These are phyloP conservation scores for Conger conger DNA, from an alignment of 2,113 vertebrate species.

Conservation along the genomic window DNA sequence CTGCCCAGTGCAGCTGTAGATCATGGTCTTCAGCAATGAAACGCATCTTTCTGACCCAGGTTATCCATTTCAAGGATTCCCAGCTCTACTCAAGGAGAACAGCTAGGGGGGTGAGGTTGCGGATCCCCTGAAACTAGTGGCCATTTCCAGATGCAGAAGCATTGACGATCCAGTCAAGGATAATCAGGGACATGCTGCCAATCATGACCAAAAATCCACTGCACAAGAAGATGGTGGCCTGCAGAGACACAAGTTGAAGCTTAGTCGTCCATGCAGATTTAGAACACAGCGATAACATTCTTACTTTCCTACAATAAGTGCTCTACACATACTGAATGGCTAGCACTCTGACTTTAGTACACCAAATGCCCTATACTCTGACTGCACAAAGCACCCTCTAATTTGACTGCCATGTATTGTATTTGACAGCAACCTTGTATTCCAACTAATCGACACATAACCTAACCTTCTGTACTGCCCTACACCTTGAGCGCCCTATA, in stretches of 20 bases:
- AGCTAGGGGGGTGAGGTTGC: neutral
- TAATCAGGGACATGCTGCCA: conserved; percentile 85
- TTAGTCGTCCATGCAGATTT: neutral
- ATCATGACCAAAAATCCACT: conserved; percentile 87
- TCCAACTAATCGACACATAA: too few relatives aligned
- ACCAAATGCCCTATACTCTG: neutral
- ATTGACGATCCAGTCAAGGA: conserved; percentile 84
- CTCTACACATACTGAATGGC: neutral
- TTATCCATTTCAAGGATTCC: neutral
- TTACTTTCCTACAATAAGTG: neutral
- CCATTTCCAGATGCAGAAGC: conserved; percentile 42
- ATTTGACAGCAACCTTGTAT: too few relatives aligned
- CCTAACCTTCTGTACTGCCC: neutral
- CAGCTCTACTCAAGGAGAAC: neutral
- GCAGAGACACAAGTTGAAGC: conserved; percentile 37
- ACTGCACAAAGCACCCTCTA: neutral
- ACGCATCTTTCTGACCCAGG: conserved; percentile 15
- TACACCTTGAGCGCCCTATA: neutral
- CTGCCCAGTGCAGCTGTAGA: conserved; percentile 63
- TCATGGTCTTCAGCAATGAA: too few relatives aligned
- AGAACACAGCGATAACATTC: neutral
- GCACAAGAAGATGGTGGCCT: conserved; percentile 84
- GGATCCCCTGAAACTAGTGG: conserved; percentile 50
- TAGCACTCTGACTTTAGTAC: neutral
- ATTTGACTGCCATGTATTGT: too few relatives aligned